Conservation (phyloP, 2,888 invertebrate genomes). For the Coleophora flavipennella region DNA sequence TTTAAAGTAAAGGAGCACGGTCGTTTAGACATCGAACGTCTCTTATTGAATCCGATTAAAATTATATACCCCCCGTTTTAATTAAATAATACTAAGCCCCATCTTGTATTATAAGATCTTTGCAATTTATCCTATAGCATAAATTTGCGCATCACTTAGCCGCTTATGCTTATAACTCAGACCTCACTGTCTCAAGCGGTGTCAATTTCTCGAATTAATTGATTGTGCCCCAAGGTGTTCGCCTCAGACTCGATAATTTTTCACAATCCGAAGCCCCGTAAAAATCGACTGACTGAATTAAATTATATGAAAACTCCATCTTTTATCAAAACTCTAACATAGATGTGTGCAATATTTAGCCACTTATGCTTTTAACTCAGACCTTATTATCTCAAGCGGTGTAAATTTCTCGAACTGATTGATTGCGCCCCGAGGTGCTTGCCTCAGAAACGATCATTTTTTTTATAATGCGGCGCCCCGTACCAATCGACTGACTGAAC, state of each 20-base stretch:
- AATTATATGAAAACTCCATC: too few relatives aligned
- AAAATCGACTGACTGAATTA: slow-evolving; percentile 35
- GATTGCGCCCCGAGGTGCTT: slow-evolving; percentile 24
- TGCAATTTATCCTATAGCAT: too few relatives aligned
- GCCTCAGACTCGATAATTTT: slow-evolving; percentile 33
- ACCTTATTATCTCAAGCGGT: too few relatives aligned
- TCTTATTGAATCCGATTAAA: too few relatives aligned
- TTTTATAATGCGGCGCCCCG: slow-evolving; percentile 30
- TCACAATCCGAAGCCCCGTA: slow-evolving; percentile 29
- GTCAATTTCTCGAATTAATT: slow-evolving; percentile 44
- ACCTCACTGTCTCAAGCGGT: slow-evolving; percentile 17
- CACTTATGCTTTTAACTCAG: slow-evolving; percentile 19
- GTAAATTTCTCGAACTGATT: slow-evolving; percentile 44
- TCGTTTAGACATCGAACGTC: too few relatives aligned
- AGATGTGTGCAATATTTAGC: too few relatives aligned
- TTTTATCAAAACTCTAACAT: too few relatives aligned
- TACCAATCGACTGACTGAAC: slow-evolving; percentile 35
- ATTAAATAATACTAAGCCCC: too few relatives aligned
- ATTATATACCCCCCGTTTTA: too few relatives aligned
- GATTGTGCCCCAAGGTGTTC: slow-evolving; percentile 24
- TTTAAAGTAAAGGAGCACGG: too few relatives aligned
- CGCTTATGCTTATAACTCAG: slow-evolving; percentile 16
- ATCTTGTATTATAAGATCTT: too few relatives aligned
- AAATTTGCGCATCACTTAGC: slow-evolving; percentile 2
- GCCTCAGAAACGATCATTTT: slow-evolving; percentile 32